Base-by-base conservation (phyloP, 2,888 invertebrate genomes). In the Phengaris arion region DNA sequence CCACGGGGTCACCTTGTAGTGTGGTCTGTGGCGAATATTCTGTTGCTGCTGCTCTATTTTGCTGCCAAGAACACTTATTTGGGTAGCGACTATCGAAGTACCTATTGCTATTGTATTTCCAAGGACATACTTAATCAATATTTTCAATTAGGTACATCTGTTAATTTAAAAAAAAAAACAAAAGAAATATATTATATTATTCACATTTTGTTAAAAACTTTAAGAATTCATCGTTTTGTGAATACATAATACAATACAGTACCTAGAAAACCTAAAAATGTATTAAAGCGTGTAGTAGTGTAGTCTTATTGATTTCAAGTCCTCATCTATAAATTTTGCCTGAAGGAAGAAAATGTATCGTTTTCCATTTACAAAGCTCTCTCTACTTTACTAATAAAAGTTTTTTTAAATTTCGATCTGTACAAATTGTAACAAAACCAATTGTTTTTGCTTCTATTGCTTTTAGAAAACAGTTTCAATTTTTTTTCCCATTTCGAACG, bases 371-470 rank as follows among this genome's bases (percentile, higher is more conserved):
- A 64, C 64, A 64, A 35, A 64, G 64, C 64, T 45, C 12, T 35
- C 35, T 64, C 64, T 64, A 64, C 64, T 35, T 64, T 64, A 64
- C 35, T 64, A 64, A 64, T 45, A 64, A 64, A 64, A 35, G 64
- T 64, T 64, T 64, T 35, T 59, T 64, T 12, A 64, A 64, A 64
- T 64, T 64, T 64, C 35, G 35, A 64, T 35, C 15, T 35, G 35
- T 64, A 45, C 45, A 64, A 64, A 64, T 64, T 12, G 64, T 64
- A 64, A 64, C 64, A 64, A 64, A 45, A 64, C 64, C 13, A 64
- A 64, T 35, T 13, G 64, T 64, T 6, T 64, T 59, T 10, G 22
- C 59, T 64, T 35, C 35, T 35, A 35, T 64, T 64, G 64, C 35
- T 64, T 64, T 64, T 64, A 35, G 64, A 59, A 59, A 59, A 59